Evolutionary conservation across 2,797 vertebrate genomes (phyloP).

Genomic region (Semaprochilodus insignis): DNA sequence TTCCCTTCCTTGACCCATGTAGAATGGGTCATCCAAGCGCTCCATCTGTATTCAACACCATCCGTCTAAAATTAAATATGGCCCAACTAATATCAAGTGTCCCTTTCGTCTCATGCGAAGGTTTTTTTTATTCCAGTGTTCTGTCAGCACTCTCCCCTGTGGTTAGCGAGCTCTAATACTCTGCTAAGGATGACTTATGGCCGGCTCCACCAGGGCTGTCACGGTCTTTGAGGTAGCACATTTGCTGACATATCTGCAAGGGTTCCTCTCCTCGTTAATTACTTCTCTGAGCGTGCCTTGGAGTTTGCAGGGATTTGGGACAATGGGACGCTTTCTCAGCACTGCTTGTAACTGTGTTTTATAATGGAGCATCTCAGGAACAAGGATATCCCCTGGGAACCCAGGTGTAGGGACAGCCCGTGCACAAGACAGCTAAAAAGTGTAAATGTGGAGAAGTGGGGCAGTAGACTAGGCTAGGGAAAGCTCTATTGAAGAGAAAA

Average conservation of each 20-base stretch:
- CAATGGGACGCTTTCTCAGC: conserved; percentile 37
- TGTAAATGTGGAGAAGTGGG: conserved; percentile 49
- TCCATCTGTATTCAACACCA: not conserved
- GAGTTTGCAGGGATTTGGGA: conserved; percentile 36
- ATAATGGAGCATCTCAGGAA: conserved; percentile 26
- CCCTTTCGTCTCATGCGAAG: not conserved
- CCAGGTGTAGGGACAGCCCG: conserved; percentile 9
- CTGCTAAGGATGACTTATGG: conserved; percentile 5
- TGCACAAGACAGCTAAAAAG: conserved; percentile 34
- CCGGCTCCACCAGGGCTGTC: conserved; percentile 10
- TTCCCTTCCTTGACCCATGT: conserved; percentile 25
- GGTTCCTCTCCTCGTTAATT: conserved; percentile 48
- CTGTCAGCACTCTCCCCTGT: not conserved
- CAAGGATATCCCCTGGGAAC: conserved; percentile 23
- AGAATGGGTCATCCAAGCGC: not conserved
- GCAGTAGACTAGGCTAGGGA: conserved; percentile 49
- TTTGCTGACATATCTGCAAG: conserved; percentile 23
- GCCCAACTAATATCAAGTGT: conserved; percentile 22
- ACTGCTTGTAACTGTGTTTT: conserved; percentile 35
- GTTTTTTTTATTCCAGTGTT: conserved; percentile 4
- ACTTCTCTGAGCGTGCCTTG: conserved; percentile 32
- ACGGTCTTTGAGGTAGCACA: not conserved
- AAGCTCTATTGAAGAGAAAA: not conserved
- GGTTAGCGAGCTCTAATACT: conserved; percentile 10
- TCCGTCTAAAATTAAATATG: conserved; percentile 44